Evolutionary conservation across 2,888 invertebrate species (phyloP).

Genomic region (Drosophila mercatorum): DNA sequence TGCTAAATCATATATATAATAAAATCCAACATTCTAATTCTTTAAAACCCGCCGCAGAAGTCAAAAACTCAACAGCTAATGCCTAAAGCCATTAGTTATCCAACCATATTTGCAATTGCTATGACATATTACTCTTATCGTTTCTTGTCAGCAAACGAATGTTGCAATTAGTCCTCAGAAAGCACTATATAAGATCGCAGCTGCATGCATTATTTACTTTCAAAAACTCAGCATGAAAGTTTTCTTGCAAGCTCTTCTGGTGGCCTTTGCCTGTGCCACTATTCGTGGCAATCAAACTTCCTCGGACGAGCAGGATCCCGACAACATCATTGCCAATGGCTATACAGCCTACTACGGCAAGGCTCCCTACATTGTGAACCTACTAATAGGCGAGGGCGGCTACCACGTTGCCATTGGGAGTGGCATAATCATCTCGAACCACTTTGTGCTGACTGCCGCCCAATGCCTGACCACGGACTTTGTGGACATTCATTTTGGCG

Average conservation of each 20-base stretch:
- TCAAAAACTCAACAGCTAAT: not conserved
- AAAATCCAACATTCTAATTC: not conserved
- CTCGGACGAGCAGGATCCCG: not conserved
- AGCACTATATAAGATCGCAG: slow-evolving; percentile 1
- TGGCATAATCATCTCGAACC: too few species aligned
- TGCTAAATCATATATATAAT: not conserved
- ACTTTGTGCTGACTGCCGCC: too few species aligned
- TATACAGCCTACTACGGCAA: slow-evolving; percentile 57
- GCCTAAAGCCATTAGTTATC: not conserved
- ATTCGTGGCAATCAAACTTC: slow-evolving; percentile 1
- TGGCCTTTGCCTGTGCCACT: slow-evolving; percentile 2
- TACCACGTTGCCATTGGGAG: too few species aligned
- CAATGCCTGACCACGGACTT: too few species aligned
- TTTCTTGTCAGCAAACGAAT: not conserved
- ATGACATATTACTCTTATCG: not conserved
- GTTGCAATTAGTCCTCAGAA: not conserved
- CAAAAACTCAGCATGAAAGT: not conserved
- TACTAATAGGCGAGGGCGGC: too few species aligned
- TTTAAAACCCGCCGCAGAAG: too few species aligned
- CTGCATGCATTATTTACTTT: not conserved
- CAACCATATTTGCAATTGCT: not conserved
- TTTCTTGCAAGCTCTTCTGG: not conserved
- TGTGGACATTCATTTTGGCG: too few species aligned
- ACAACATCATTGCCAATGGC: slow-evolving; percentile 55
- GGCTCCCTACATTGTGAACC: too few species aligned